Evolutionary conservation across 2,888 invertebrate species (phyloP).

Genomic region (Ichneumon xanthorius): DNA sequence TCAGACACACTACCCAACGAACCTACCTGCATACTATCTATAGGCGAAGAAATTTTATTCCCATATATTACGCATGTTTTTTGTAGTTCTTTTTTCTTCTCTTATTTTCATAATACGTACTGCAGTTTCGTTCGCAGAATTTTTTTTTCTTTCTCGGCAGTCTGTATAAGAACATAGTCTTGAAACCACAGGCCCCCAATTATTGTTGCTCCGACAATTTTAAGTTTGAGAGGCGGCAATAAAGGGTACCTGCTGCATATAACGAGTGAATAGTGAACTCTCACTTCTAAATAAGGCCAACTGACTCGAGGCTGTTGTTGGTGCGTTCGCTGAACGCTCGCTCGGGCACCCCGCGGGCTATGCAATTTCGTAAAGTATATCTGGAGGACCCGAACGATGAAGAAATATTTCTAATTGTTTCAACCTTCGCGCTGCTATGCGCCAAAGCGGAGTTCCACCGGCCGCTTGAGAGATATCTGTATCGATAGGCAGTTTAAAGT

Average conservation of each 20-base stretch:
- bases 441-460: conserved; percentile 53
- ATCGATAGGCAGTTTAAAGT: not conserved
- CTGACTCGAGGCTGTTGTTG: not conserved
- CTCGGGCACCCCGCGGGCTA: conserved; percentile 15
- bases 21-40: not conserved
- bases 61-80: not conserved
- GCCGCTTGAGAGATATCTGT: not conserved
- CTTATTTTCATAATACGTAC: not conserved
- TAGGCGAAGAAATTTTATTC: not conserved
- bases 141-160: not conserved
- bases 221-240: not conserved
- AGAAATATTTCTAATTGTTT: conserved; percentile 62
- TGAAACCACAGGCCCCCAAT: not conserved
- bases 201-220: not conserved
- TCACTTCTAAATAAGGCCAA: conserved; percentile 11
- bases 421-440: conserved; percentile 42
- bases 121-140: not conserved
- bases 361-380: conserved; percentile 52
- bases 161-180: not conserved
- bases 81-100: not conserved
- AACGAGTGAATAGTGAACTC: not conserved
- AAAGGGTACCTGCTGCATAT: not conserved
- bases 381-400: conserved; percentile 51
- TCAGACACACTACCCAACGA: not conserved
- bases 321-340: conserved; percentile 1